These are phyloP conservation scores for Baronia brevicornis DNA, from an alignment of 2,888 invertebrate species.

Conservation along the genomic window DNA sequence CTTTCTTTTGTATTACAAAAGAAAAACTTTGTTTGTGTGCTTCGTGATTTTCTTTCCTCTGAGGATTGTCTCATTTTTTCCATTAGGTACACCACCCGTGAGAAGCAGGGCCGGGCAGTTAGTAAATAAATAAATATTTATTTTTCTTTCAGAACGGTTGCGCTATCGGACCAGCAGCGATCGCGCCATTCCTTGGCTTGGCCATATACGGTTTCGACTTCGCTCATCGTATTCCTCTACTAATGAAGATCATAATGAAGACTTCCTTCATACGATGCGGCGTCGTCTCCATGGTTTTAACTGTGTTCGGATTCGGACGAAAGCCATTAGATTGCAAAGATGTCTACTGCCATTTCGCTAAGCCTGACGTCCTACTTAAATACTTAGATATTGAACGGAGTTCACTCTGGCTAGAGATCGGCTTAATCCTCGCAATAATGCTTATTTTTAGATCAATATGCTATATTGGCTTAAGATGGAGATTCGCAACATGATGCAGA, in stretches of 20 bases:
- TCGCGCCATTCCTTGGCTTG: slow-evolving; percentile 80
- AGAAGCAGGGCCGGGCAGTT: too few species aligned
- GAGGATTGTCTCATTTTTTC: too few species aligned
- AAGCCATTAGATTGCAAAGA: slow-evolving; percentile 73
- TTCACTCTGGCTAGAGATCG: slow-evolving; percentile 76
- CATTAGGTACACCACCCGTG: too few species aligned
- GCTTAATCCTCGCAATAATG: slow-evolving; percentile 66
- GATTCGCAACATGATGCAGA: slow-evolving; percentile 59
- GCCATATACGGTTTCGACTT: slow-evolving; percentile 83
- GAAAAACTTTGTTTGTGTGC: too few species aligned
- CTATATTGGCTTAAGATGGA: slow-evolving; percentile 74
- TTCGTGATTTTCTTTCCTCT: too few species aligned
- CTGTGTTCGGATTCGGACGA: slow-evolving; percentile 78
- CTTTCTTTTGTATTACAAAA: too few species aligned
- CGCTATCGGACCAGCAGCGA: slow-evolving; percentile 78
- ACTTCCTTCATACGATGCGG: slow-evolving; percentile 80
- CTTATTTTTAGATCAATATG: slow-evolving; percentile 73
- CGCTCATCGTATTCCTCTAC: slow-evolving; percentile 75
- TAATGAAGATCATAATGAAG: slow-evolving; percentile 79
- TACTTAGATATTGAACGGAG: slow-evolving; percentile 76
- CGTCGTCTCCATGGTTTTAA: slow-evolving; percentile 77
- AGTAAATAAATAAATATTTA: background rate
- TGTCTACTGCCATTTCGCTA: slow-evolving; percentile 79
- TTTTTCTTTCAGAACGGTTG: slow-evolving; percentile 77
- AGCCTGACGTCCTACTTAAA: slow-evolving; percentile 77